Evolutionary conservation across 2,888 invertebrate species (phyloP).

Genomic region (Dolichopus griseipennis): DNA sequence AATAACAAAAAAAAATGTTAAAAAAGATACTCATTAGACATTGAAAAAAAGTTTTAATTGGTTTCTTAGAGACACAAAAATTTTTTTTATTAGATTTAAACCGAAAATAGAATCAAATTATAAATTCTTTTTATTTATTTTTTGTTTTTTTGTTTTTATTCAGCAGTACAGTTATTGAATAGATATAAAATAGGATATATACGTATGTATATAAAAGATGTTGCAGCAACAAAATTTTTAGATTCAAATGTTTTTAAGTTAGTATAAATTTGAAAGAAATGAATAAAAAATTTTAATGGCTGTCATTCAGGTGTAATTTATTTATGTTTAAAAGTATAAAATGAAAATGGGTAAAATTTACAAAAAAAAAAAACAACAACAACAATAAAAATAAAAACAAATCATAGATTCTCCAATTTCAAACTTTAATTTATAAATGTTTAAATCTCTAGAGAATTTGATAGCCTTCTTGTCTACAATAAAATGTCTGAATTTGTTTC

Average conservation of each 20-base stretch:
- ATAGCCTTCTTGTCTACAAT: background rate
- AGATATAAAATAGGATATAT: background rate
- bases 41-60: background rate
- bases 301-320: conserved; percentile 6
- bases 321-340: background rate
- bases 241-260: background rate
- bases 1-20: too few relatives aligned
- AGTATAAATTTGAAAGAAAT: background rate
- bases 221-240: background rate
- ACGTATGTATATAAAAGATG: too few relatives aligned
- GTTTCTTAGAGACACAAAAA: background rate
- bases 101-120: too few relatives aligned
- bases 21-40: background rate
- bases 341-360: background rate
- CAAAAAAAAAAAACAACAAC: background rate
- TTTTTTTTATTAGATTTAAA: background rate
- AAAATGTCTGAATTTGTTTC: background rate
- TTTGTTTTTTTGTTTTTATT: too few relatives aligned
- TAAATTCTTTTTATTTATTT: too few relatives aligned
- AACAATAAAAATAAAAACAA: too few relatives aligned
- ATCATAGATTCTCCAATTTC: background rate
- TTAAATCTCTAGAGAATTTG: background rate
- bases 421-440: background rate
- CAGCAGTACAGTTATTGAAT: background rate
- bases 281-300: conserved; percentile 1